Evolutionary conservation across 2,888 invertebrate genomes (phyloP).

Genomic region (Ethmia dodecea): DNA sequence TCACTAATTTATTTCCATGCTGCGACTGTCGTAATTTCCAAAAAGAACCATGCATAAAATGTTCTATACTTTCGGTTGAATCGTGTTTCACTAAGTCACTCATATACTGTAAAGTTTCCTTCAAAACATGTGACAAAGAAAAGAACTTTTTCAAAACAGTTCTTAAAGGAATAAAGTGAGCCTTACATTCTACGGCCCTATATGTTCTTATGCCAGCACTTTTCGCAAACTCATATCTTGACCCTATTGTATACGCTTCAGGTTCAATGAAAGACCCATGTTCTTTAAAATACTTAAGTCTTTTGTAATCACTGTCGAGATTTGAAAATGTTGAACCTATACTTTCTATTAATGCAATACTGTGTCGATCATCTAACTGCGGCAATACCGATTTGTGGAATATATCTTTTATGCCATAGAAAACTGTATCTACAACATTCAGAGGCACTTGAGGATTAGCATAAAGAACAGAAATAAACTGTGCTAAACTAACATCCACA

Average conservation of each 20-base stretch:
- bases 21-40: slow-evolving; percentile 1
- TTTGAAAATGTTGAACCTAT: background rate
- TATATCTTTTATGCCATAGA: background rate
- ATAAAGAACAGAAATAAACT: slow-evolving; percentile 4
- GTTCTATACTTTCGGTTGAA: background rate
- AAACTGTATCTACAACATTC: slow-evolving; percentile 1
- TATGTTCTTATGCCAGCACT: background rate
- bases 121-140: slow-evolving; percentile 3
- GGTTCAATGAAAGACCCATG: slow-evolving; percentile 4
- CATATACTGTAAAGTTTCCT: slow-evolving; percentile 4
- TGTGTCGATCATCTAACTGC: no score
- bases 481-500: background rate
- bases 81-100: background rate
- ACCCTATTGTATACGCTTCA: slow-evolving; percentile 6
- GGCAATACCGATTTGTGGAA: background rate
- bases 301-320: background rate
- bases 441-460: slow-evolving; percentile 8
- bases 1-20: slow-evolving; percentile 4
- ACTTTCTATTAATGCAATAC: no score
- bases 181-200: background rate
- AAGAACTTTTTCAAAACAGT: slow-evolving; percentile 3
- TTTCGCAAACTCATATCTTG: slow-evolving; percentile 6
- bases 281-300: slow-evolving; percentile 7
- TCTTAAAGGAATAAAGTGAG: slow-evolving; percentile 6
- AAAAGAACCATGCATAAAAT: slow-evolving; percentile 10